Conservation (phyloP, 1,140 invertebrate genomes). For the Sesamia nonagrioides region DNA sequence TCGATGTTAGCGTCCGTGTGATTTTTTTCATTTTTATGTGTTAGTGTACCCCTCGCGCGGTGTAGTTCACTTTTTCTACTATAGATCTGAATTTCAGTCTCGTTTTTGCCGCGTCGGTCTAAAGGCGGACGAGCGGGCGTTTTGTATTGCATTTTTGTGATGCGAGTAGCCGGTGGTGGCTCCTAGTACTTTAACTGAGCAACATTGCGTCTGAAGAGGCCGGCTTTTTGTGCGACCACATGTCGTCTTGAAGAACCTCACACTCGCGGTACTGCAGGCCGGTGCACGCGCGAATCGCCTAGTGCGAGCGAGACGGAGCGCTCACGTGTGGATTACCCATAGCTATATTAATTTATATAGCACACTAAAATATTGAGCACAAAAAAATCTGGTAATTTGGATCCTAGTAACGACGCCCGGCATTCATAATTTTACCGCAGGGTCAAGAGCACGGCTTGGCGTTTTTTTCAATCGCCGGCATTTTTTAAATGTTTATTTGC, state of each 20-base stretch:
- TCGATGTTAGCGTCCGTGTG: slow-evolving; percentile 83
- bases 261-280: slow-evolving; percentile 66
- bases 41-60: slow-evolving; percentile 86
- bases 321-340: slow-evolving; percentile 81
- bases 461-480: slow-evolving; percentile 73
- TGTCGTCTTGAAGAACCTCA: slow-evolving; percentile 68
- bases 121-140: slow-evolving; percentile 82
- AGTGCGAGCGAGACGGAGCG: slow-evolving; percentile 77
- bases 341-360: slow-evolving; percentile 77
- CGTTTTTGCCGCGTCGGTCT: slow-evolving; percentile 87
- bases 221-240: slow-evolving; percentile 79
- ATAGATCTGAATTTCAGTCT: slow-evolving; percentile 88
- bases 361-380: slow-evolving; percentile 85
- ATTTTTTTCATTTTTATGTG: slow-evolving; percentile 87
- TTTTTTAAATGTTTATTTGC: slow-evolving; percentile 86
- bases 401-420: slow-evolving; percentile 84
- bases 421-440: slow-evolving; percentile 86
- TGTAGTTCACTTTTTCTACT: slow-evolving; percentile 88
- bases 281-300: slow-evolving; percentile 78
- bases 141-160: slow-evolving; percentile 83
- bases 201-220: slow-evolving; percentile 64
- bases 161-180: slow-evolving; percentile 63
- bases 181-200: slow-evolving; percentile 44
- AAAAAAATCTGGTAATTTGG: slow-evolving; percentile 84
- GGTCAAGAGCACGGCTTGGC: slow-evolving; percentile 81